Percentiles rank a stretch among this genome's conserved stretches.
Evolutionary conservation across 1,140 invertebrate species (phyloP).

Genomic region (Caenorhabditis latens): DNA sequence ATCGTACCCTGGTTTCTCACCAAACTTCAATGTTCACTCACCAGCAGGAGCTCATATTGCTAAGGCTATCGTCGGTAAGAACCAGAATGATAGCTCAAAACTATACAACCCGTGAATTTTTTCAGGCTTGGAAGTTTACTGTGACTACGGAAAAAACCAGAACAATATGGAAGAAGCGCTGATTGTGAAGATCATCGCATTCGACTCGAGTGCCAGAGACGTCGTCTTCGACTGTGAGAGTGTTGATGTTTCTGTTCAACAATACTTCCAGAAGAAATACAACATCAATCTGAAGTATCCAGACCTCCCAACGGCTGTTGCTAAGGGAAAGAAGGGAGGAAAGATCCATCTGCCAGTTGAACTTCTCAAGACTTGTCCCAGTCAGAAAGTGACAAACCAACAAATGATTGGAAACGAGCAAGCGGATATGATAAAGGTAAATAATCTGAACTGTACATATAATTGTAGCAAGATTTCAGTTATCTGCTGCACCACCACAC

Average conservation of each 20-base stretch:
- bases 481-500: neutral
- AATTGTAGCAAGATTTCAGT: neutral
- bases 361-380: neutral
- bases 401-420: neutral
- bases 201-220: neutral
- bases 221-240: neutral
- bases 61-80: neutral
- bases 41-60: neutral
- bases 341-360: neutral
- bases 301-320: neutral
- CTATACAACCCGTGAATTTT: no score
- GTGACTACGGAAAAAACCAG: no score
- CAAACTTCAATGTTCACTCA: neutral
- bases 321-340: neutral
- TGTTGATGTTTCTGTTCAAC: neutral
- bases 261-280: neutral
- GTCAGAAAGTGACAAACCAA: neutral
- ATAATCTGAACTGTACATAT: neutral
- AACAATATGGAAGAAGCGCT: neutral
- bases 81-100: no score
- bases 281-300: neutral
- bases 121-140: no score
- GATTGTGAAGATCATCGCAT: neutral
- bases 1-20: neutral
- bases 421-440: neutral